Base-by-base conservation (phyloP, 1,140 invertebrate species). In the Aphelenchoides besseyi region DNA sequence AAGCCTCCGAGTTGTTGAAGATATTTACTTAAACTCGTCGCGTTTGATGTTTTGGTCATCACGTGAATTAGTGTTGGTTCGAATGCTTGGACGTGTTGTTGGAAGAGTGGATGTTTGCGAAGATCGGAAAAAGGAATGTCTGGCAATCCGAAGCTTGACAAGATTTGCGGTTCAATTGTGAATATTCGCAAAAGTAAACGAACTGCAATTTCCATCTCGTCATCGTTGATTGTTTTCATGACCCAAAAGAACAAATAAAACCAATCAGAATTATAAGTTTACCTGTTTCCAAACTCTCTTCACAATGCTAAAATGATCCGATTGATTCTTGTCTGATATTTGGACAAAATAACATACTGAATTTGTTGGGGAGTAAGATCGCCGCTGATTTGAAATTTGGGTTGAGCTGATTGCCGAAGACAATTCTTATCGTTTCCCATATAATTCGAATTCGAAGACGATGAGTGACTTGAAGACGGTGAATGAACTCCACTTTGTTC, bases 251-350 rank as follows among this genome's bases (percentile, higher is more conserved):
- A 35, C 29, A 29, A 70, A 72, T 29, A 32, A 18, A 16, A 71
- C 29, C 16, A 72, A 29, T 8, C 3, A n/a, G 68, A 37, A 53
- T 2, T 1, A 16, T n/a, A 3, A 8, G 33, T 35, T 18, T 29
- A 77, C 75, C n/a, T 79, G 28, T 62, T 81, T 78, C 77, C 77
- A 78, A 16, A 35, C 75, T 8, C 79, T 32, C 32, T 79, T 81
- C 16, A 78, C 70, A 9, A 69, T n/a, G n/a, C n/a, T n/a, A n/a
- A n/a, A n/a, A n/a, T n/a, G n/a, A n/a, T n/a, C n/a, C n/a, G n/a
- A n/a, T n/a, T n/a, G n/a, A n/a, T n/a, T n/a, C n/a, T n/a, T n/a
- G n/a, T n/a, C n/a, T n/a, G n/a, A n/a, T n/a, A n/a, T n/a, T n/a
- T n/a, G n/a, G n/a, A n/a, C n/a, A n/a, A n/a, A n/a, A n/a, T n/a